Evolutionary conservation across 2,113 vertebrate genomes (phyloP), one percentile per base, ranked within the genome.

Genomic region (Emydocephalus ijimae): DNA sequence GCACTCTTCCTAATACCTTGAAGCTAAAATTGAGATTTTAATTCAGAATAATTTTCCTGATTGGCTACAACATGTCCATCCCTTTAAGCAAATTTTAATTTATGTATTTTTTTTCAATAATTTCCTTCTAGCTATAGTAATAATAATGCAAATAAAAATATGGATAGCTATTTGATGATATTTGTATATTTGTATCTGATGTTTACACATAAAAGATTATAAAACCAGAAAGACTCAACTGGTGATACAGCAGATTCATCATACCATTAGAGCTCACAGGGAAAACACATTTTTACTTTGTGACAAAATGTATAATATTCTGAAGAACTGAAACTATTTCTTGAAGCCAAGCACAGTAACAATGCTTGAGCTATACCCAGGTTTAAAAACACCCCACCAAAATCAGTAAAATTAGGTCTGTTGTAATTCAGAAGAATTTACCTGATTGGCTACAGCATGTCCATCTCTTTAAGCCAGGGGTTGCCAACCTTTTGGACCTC

Each of bases 381-480:
- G 24, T 87, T 59, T 57, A 54, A 50, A 87, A 86, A 61, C 50
- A 52, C 10, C 21, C 21, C 56, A 87, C 39, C 50, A 57, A 34
- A 59, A 10, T 61, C 90, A n/a, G 90, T n/a, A 69, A 93, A 93
- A 93, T 92, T 55, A 95, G 24, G 90, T 94, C 14, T 4, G 2
- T 3, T 87, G 23, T 3, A 91, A 92, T 90, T 93, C 86, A 94
- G 14, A 88, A 86, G 1, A 5, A 87, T 89, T 92, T 18, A 89
- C 12, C 24, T 61, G 23, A 26, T 24, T 61, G 24, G 59, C 59
- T 61, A 61, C 24, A 61, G 59, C 24, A 61, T 61, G 59, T 11
- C 59, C 26, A 26, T 61, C 24, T 10, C 59, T 26, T 61, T 61
- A 24, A 61, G 59, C 59, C 45, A 45, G 45, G 45, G 45, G 45